Base-by-base conservation (phyloP, 2,888 invertebrate species). In the Muscina levida region DNA sequence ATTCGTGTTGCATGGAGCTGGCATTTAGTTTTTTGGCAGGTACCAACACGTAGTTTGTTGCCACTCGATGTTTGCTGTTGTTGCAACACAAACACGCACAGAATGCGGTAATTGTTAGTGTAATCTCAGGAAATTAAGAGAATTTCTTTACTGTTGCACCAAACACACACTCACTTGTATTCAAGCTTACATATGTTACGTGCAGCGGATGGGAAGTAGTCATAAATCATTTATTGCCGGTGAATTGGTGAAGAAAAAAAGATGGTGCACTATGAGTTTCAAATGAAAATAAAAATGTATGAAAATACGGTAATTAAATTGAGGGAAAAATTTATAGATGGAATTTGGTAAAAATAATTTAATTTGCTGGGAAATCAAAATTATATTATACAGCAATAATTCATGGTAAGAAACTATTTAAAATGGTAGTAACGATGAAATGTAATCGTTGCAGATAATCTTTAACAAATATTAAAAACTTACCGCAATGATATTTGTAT, bases 91-190 rank as follows among this genome's bases (percentile, higher is more conserved):
- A 24, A 53, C 48, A 48, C 48, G 48, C 72, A 62, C 62, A 42
- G 11, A 62, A 42, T 62, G 62, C 42, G 62, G 74, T 81, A 81
- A 81, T 81, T 81, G 81, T 68, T 68, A 53, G 68, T 53, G 42
- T 68, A 68, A 68, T 68, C 68, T 68, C 59, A 37, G 72, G 62
- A 72, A 62, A 72, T 72, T 72, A 59, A 72, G 46, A 48, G 59
- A 44, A n/a, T 39, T 22, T 46, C 22, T 68, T 71, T 37, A 56
- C 31, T 46, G 59, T 53, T 62, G 62, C 31, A 31, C 3, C 31
- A 3, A 31, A 31, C 62, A 62, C 62, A 19, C n/a, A n/a, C n/a
- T n/a, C n/a, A n/a, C n/a, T n/a, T n/a, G n/a, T n/a, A n/a, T n/a
- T n/a, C n/a, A n/a, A n/a, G n/a, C n/a, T n/a, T 31, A 31, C 31